Evolutionary conservation across 2,888 invertebrate genomes (phyloP).

Genomic region (Opisthograptis luteolata): DNA sequence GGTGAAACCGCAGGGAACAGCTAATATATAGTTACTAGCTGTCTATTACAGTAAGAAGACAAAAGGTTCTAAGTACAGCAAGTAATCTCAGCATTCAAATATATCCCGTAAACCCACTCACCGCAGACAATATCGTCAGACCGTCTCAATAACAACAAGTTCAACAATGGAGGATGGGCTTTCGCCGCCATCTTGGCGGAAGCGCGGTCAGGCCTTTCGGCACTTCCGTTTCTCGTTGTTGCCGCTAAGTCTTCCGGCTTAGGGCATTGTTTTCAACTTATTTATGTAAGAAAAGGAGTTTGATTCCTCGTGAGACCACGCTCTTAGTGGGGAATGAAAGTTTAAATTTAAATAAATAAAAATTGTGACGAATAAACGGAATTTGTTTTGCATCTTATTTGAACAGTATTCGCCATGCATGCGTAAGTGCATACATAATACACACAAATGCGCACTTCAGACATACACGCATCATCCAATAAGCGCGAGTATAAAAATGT

Average conservation of each 20-base stretch:
- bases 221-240: constrained; percentile 38
- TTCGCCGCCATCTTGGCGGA: constrained; percentile 40
- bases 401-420: too few relatives aligned
- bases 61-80: not conserved
- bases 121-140: not conserved
- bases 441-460: too few relatives aligned
- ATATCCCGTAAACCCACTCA: not conserved
- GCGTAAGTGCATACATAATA: too few relatives aligned
- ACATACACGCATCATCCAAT: too few relatives aligned
- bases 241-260: constrained; percentile 27
- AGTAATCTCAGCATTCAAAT: constrained; percentile 9
- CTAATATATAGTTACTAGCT: too few relatives aligned
- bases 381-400: too few relatives aligned
- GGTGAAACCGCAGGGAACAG: too few relatives aligned
- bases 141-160: constrained; percentile 24
- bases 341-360: too few relatives aligned
- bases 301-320: not conserved
- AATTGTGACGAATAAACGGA: too few relatives aligned
- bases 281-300: not conserved
- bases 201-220: constrained; percentile 33
- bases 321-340: too few relatives aligned
- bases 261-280: constrained; percentile 14
- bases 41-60: too few relatives aligned
- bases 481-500: too few relatives aligned
- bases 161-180: constrained; percentile 25